These are phyloP conservation scores for Epizoanthus illoricatus DNA, from an alignment of 92 coral and sea anemone genomes.

Conservation along the genomic window DNA sequence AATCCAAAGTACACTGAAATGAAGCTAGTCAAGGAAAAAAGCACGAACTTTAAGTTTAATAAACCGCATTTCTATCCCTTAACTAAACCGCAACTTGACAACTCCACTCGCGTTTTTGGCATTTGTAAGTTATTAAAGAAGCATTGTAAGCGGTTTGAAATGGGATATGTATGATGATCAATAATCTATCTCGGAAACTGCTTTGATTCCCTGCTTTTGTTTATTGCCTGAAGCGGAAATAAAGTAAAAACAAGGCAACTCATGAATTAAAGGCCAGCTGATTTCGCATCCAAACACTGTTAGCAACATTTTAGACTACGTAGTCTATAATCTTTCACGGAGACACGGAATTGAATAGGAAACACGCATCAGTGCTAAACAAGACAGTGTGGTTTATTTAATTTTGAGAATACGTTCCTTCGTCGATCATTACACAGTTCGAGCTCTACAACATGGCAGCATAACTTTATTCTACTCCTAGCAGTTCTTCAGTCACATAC, in stretches of 20 bases:
- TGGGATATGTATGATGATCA: neutral
- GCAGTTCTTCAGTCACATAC: too few species aligned
- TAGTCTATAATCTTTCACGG: constrained; percentile 14
- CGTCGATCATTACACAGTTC: too few species aligned
- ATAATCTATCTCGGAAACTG: constrained; percentile 11
- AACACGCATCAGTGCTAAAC: neutral
- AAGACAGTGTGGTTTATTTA: neutral
- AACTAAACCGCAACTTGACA: neutral
- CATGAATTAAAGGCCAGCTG: constrained; percentile 33
- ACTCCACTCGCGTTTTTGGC: too few species aligned
- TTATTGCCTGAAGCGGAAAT: constrained; percentile 27
- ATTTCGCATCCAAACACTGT: constrained; percentile 10
- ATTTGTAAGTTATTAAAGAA: neutral
- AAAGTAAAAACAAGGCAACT: constrained; percentile 9
- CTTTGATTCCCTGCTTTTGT: neutral
- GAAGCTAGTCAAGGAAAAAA: neutral
- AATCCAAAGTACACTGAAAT: neutral
- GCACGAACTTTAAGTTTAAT: constrained; percentile 6
- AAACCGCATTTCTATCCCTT: neutral
- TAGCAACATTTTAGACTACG: neutral
- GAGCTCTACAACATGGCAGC: too few species aligned
- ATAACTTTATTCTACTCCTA: too few species aligned
- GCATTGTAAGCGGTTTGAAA: neutral
- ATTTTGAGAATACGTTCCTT: too few species aligned
- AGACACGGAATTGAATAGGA: neutral